Base-by-base conservation (phyloP, 2,113 vertebrate species). In the Pachypanchax playfairii region DNA sequence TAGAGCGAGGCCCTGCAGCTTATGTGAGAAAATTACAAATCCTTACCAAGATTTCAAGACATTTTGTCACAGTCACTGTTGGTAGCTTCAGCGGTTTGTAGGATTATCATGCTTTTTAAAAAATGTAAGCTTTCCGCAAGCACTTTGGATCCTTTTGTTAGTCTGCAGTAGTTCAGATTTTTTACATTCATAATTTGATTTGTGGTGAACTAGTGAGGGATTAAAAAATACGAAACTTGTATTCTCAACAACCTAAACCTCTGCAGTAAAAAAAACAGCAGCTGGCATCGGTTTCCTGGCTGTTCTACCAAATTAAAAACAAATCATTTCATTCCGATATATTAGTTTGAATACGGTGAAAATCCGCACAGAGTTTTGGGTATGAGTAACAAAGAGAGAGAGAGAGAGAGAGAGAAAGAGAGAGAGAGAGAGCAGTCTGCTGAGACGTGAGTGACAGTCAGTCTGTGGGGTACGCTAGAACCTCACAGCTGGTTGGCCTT, bases 401-500 rank as follows among this genome's bases (percentile, higher is more conserved):
- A 24, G 38, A 20, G 41, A 38, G 14, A 39, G 22, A 26, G 29
- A n/a, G n/a, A n/a, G n/a, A n/a, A n/a, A n/a, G n/a, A n/a, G n/a
- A 13, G 28, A 28, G 9, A 24, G 69, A 10, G 35, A 42, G 35
- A 44, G 48, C 9, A 58, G 53, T 65, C 47, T 73, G 64, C 47
- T 33, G 39, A 77, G 52, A 43, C 65, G 51, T 44, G 52, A 62
- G 50, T 58, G 60, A 50, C 55, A 50, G 64, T 38, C 55, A 50
- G 64, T 38, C 46, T 55, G 50, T 66, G 55, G 66, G 59, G 51
- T 79, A 73, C 80, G 67, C 66, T 52, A 66, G 65, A 88, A 78
- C 46, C 70, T 80, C 75, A 67, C 77, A 77, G 80, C 81, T 87
- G 87, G 73, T 76, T 76, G 65, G 49, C 75, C 73, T 81, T 73